phyloP scores from a whole-genome alignment of 2,113 vertebrate genomes.

The Chionodraco myersi region DNA sequence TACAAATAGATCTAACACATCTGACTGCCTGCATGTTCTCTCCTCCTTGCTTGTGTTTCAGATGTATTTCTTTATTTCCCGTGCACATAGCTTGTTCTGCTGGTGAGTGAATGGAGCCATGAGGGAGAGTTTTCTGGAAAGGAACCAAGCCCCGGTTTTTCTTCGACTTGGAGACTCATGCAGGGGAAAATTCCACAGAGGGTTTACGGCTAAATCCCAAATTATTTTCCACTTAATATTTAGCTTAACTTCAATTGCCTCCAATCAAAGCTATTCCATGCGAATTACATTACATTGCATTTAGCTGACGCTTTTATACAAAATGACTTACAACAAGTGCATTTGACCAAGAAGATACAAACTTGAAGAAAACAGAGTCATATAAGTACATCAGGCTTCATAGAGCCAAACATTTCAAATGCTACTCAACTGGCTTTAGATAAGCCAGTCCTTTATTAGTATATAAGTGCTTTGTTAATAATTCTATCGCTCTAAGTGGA shows the following conservation, averaged over 20 bases:
- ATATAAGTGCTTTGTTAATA: no score
- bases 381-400: no score
- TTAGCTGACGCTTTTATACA: no score
- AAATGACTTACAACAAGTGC: no score
- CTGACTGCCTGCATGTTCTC: conserved; percentile 15
- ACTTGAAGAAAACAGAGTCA: no score
- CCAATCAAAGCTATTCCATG: conserved; percentile 14
- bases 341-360: no score
- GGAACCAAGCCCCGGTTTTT: neutral
- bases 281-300: neutral
- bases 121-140: conserved; percentile 21
- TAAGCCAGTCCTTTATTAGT: no score
- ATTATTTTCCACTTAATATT: conserved; percentile 45
- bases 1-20: conserved; percentile 35
- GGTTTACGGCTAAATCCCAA: conserved; percentile 29
- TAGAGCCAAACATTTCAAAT: no score
- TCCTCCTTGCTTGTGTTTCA: conserved; percentile 26
- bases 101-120: conserved; percentile 19
- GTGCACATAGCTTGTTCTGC: neutral
- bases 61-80: conserved; percentile 16
- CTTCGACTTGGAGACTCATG: neutral
- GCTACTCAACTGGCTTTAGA: no score
- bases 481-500: no score
- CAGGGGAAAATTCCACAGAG: neutral
- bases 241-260: conserved; percentile 10